Base-by-base conservation (phyloP, 2,797 vertebrate species). In the Phataginus tetradactyla region DNA sequence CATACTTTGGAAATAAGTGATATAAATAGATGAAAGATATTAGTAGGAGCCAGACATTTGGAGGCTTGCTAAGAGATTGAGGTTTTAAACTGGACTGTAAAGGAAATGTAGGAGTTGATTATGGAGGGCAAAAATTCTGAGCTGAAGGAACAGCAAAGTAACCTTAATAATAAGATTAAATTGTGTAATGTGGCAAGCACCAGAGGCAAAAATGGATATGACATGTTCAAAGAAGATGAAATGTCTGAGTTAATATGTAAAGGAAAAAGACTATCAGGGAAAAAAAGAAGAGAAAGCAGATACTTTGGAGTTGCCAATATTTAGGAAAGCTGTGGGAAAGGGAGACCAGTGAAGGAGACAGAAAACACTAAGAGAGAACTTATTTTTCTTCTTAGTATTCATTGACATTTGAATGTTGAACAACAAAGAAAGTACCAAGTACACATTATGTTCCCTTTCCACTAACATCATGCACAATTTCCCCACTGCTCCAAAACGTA, bases 21-120 rank as follows among this genome's bases (percentile, higher is more conserved):
- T 95, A 3, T 64, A 90, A 93, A 53, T 91, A 95, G 86, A 71
- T 71, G 51, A 61, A 90, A 84, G 39, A 34, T 95, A 68, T 5
- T 93, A 71, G 12, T 91, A 59, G 57, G 14, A 34, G 4, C 25
- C 68, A 93, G 29, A 81, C 14, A 91, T 66, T 92, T 90, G 27
- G 25, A 96, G 59, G 13, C 3, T 90, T 79, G 2, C 68, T 68
- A 42, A 91, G 71, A 90, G 7, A 29, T 42, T 83, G 37, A 83
- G 53, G 15, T 68, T 96, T 96, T 88, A 68, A 91, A 51, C 13
- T 74, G 14, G 29, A 63, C 8, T 77, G 78, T 57, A 84, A 84
- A 59, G 29, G 37, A 91, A 90, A 55, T 94, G 20, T 72, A 74
- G 49, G 29, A 84, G 51, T 94, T 69, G 21, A 69, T 25, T 81